Evolutionary conservation across 2,888 invertebrate species (phyloP).

Genomic region (Cinara cedri): DNA sequence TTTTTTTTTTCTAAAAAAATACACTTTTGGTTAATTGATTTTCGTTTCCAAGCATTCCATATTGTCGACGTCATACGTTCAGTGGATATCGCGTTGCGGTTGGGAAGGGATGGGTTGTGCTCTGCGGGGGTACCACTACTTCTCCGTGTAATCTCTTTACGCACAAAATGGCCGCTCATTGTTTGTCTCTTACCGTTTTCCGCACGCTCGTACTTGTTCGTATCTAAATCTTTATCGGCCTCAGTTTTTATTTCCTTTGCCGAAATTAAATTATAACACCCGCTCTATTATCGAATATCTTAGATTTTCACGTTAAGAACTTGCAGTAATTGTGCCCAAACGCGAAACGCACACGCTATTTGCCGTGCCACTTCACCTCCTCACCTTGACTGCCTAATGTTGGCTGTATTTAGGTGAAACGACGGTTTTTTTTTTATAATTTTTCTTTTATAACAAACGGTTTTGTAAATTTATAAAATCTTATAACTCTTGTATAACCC

Average conservation of each 20-base stretch:
- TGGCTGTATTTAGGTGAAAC: constrained; percentile 33
- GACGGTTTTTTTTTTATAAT: constrained; percentile 26
- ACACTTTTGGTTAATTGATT: constrained; percentile 6
- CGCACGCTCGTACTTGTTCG: constrained; percentile 47
- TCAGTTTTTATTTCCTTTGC: constrained; percentile 17
- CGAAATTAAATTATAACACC: neutral
- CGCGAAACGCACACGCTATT: constrained; percentile 18
- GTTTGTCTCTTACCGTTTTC: constrained; percentile 53
- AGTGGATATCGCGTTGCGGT: neutral
- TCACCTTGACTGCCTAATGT: constrained; percentile 44
- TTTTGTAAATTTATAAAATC: neutral
- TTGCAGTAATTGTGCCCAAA: neutral
- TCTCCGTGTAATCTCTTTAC: constrained; percentile 35
- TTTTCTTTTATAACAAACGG: constrained; percentile 9
- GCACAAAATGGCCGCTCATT: constrained; percentile 56
- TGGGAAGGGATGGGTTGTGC: neutral
- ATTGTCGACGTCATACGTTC: constrained; percentile 44
- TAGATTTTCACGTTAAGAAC: constrained; percentile 27
- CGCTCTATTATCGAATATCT: neutral
- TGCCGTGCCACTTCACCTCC: constrained; percentile 37
- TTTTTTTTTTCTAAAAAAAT: neutral
- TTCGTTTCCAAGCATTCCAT: constrained; percentile 37
- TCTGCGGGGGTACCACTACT: constrained; percentile 47
- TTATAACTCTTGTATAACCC: neutral
- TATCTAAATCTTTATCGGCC: constrained; percentile 17